phyloP scores from a whole-genome alignment of 2,888 invertebrate species.

The Caenorhabditis doughertyi region DNA sequence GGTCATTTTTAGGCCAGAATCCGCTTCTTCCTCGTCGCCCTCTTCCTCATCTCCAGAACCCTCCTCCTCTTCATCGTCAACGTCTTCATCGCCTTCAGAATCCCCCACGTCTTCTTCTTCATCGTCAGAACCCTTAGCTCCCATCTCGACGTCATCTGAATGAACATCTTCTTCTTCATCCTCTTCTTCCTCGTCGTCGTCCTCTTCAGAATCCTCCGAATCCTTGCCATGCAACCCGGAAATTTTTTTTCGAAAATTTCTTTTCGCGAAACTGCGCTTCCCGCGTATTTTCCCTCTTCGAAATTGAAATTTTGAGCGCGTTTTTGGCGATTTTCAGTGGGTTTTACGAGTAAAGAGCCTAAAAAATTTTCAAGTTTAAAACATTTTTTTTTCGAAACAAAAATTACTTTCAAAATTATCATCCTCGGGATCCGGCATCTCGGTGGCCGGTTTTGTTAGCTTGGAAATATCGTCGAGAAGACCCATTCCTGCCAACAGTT shows the following conservation, averaged over 20 bases:
- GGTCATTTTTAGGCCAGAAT: slow-evolving; percentile 18
- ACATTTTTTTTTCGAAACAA: neutral
- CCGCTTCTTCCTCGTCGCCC: slow-evolving; percentile 32
- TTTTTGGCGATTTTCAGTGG: slow-evolving; percentile 15
- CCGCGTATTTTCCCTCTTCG: slow-evolving; percentile 62
- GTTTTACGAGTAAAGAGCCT: slow-evolving; percentile 24
- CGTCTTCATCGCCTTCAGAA: slow-evolving; percentile 16
- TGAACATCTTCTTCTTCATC: slow-evolving; percentile 37
- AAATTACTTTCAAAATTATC: slow-evolving; percentile 58
- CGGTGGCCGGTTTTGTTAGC: slow-evolving; percentile 65
- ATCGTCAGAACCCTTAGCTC: slow-evolving; percentile 8
- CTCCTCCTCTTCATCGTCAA: too few relatives aligned
- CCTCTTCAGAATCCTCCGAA: slow-evolving; percentile 26
- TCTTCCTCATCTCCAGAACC: too few relatives aligned
- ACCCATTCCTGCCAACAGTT: too few relatives aligned
- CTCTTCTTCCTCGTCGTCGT: too few relatives aligned
- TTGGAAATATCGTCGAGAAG: slow-evolving; percentile 72
- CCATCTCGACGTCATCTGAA: slow-evolving; percentile 44
- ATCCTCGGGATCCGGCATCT: slow-evolving; percentile 72
- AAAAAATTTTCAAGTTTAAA: slow-evolving; percentile 5
- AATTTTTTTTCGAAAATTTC: slow-evolving; percentile 69
- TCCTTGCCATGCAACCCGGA: slow-evolving; percentile 35
- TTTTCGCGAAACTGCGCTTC: slow-evolving; percentile 59
- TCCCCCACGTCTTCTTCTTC: neutral
- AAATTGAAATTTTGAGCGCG: slow-evolving; percentile 34